phyloP scores from a whole-genome alignment of 2,888 invertebrate species.

The Hyposoter dolosus region DNA sequence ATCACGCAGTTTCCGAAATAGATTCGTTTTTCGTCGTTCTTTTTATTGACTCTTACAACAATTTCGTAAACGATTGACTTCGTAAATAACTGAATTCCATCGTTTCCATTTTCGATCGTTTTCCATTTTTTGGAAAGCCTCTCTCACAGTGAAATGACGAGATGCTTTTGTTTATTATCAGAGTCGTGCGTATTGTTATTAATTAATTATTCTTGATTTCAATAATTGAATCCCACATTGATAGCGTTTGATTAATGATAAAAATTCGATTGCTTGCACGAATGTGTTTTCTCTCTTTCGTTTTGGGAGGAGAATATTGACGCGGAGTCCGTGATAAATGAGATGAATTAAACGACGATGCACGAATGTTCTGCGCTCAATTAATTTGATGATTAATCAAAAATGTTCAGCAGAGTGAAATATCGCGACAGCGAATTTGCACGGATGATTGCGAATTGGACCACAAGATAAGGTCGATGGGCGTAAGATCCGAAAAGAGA shows the following conservation, averaged over 20 bases:
- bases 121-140: conserved; percentile 9
- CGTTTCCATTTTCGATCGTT: too few species aligned
- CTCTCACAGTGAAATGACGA: background rate
- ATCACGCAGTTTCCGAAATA: background rate
- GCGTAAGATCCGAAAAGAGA: conserved; percentile 14
- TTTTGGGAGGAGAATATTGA: background rate
- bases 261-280: background rate
- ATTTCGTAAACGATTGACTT: conserved; percentile 23
- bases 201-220: background rate
- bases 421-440: background rate
- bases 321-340: background rate
- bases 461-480: background rate
- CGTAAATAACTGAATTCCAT: conserved; percentile 40
- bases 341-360: background rate
- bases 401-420: background rate
- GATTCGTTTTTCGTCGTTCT: background rate
- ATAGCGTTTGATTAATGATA: background rate
- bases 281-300: background rate
- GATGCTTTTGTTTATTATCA: background rate
- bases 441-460: conserved; percentile 5
- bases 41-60: background rate
- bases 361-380: conserved; percentile 2
- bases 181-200: background rate
- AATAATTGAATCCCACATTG: background rate
- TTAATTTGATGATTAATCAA: conserved; percentile 1